A percentile compares a stretch with the other conserved stretches of the same genome.
phyloP scores from a whole-genome alignment of 1,140 invertebrate species.

The Euwallacea fornicatus region DNA sequence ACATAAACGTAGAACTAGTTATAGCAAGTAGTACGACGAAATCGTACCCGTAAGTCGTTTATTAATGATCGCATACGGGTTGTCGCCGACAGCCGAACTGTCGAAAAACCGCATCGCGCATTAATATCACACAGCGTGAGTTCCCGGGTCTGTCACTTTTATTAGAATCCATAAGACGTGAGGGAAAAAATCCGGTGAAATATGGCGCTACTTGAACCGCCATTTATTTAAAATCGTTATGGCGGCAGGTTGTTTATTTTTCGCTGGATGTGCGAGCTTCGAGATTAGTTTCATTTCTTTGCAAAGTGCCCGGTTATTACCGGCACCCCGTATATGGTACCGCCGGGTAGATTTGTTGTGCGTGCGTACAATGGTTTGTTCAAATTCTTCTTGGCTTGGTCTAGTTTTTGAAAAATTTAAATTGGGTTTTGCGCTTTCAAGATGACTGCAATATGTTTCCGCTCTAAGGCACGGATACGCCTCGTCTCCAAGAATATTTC shows the following conservation, averaged over 20 bases:
- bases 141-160: slow-evolving; percentile 18
- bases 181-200: slow-evolving; percentile 17
- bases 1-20: too few species aligned
- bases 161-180: slow-evolving; percentile 18
- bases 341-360: slow-evolving; percentile 3
- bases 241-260: slow-evolving; percentile 6
- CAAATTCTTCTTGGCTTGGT: slow-evolving; percentile 2
- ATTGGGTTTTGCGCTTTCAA: slow-evolving; percentile 3
- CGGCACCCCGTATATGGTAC: slow-evolving; percentile 13
- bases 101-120: slow-evolving; percentile 21
- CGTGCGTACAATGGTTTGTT: slow-evolving; percentile 17
- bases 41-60: slow-evolving; percentile 13
- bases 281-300: slow-evolving; percentile 10
- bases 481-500: too few species aligned
- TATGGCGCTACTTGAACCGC: slow-evolving; percentile 29
- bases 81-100: slow-evolving; percentile 21
- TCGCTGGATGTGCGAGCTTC: neutral
- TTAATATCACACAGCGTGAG: slow-evolving; percentile 20
- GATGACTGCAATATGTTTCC: neutral
- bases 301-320: slow-evolving; percentile 15
- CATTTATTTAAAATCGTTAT: slow-evolving; percentile 30
- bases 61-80: slow-evolving; percentile 12
- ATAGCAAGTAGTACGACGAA: slow-evolving; percentile 5
- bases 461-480: too few species aligned
- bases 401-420: slow-evolving; percentile 21